phyloP scores from a whole-genome alignment of 1,140 invertebrate species.

The Platyscapa corneri region DNA sequence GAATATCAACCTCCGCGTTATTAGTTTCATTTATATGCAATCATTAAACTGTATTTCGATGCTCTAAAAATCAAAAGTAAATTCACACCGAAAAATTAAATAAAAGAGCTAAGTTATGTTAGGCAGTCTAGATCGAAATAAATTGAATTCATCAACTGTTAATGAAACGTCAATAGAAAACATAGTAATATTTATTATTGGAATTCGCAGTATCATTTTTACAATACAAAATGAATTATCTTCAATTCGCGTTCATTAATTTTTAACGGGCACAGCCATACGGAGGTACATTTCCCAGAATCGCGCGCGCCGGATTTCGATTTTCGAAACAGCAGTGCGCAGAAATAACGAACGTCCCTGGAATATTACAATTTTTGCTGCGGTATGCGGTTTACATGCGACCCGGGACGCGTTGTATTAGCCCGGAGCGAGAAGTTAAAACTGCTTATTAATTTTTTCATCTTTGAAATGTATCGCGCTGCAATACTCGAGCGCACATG shows the following conservation, averaged over 20 bases:
- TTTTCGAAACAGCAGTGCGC: conserved; percentile 26
- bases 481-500: conserved; percentile 2
- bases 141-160: not conserved
- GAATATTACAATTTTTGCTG: conserved; percentile 45
- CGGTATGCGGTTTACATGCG: conserved; percentile 39
- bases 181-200: not conserved
- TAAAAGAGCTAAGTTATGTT: not conserved
- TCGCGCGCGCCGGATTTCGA: conserved; percentile 3
- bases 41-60: not conserved
- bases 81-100: not conserved
- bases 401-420: conserved; percentile 3
- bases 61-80: not conserved
- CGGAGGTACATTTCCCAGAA: not conserved
- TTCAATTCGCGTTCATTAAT: conserved; percentile 13
- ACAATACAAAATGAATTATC: conserved; percentile 9
- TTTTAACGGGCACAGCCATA: not conserved
- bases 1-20: not conserved
- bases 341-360: conserved; percentile 20
- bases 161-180: not conserved
- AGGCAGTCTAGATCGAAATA: not conserved
- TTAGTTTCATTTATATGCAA: not conserved
- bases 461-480: conserved; percentile 5
- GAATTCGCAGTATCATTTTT: not conserved
- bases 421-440: conserved; percentile 37
- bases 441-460: conserved; percentile 50